Conservation (phyloP, 2,113 vertebrate species). For the Numida meleagris region DNA sequence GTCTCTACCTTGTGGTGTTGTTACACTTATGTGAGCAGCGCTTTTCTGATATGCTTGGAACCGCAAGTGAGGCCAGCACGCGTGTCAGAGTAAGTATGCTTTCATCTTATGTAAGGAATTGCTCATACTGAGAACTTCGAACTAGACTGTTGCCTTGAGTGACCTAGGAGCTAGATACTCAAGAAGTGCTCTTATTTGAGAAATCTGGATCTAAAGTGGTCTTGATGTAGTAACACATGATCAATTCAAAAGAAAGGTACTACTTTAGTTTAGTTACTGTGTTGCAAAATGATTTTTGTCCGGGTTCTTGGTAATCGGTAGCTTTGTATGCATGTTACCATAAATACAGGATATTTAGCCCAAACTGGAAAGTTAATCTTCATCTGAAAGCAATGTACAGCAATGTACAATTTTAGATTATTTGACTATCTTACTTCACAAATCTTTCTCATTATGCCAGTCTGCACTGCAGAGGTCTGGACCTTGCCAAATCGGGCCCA, state of each 20-base stretch:
- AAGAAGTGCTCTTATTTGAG: not conserved
- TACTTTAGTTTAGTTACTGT: not conserved
- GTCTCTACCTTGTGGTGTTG: conserved; percentile 96
- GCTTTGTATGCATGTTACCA: not conserved
- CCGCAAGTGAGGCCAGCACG: conserved; percentile 86
- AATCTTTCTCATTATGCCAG: not conserved
- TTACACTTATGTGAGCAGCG: conserved; percentile 96
- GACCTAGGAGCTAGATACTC: not conserved
- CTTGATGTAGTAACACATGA: fast-evolving
- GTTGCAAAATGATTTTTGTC: not conserved
- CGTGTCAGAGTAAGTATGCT: conserved; percentile 87
- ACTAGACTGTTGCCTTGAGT: not conserved
- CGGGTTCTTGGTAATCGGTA: not conserved
- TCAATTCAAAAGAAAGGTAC: not conserved
- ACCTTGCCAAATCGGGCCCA: not conserved
- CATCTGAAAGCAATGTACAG: not conserved
- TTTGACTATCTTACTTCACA: not conserved
- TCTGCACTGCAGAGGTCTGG: not conserved
- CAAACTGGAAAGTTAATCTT: not conserved
- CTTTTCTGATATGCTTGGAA: conserved; percentile 95
- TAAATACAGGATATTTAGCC: not conserved
- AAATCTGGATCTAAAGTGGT: not conserved
- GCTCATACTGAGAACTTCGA: not conserved
- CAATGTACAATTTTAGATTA: not conserved
- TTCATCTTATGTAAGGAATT: not conserved